These are phyloP conservation scores for Bimastos eiseni DNA, from an alignment of 2,888 invertebrate genomes.

Conservation along the genomic window DNA sequence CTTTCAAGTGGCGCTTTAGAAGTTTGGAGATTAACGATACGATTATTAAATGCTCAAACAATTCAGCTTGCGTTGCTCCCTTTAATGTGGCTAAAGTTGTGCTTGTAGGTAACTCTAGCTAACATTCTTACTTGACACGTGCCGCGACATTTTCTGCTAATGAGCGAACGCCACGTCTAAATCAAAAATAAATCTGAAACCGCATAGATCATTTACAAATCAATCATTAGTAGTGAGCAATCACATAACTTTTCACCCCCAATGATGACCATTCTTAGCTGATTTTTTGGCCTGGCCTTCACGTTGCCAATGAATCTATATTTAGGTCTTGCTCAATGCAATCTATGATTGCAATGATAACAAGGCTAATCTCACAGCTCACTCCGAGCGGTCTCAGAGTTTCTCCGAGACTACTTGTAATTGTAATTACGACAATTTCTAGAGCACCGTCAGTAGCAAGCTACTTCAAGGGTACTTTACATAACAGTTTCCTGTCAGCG, in stretches of 20 bases:
- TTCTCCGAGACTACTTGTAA: not conserved
- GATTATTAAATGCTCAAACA: not conserved
- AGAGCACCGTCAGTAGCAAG: no score
- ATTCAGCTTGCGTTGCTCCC: not conserved
- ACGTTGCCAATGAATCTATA: no score
- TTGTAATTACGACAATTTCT: no score
- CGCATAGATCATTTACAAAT: not conserved
- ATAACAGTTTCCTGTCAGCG: no score
- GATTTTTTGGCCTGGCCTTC: no score
- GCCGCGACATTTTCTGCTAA: not conserved
- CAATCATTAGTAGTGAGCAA: no score
- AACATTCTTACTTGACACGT: not conserved
- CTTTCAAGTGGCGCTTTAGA: no score
- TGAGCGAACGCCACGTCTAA: not conserved
- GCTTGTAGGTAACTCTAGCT: not conserved
- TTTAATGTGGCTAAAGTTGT: not conserved
- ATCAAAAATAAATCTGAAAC: not conserved
- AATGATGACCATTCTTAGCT: no score
- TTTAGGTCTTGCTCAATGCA: no score
- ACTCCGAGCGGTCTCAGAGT: not conserved
- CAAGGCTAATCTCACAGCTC: not conserved
- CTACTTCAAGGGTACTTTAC: no score
- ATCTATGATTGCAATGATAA: not conserved
- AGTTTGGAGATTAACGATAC: not conserved
- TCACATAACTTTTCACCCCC: no score